Conservation (phyloP, 1,140 invertebrate genomes). For the Magallana ariakensis region DNA sequence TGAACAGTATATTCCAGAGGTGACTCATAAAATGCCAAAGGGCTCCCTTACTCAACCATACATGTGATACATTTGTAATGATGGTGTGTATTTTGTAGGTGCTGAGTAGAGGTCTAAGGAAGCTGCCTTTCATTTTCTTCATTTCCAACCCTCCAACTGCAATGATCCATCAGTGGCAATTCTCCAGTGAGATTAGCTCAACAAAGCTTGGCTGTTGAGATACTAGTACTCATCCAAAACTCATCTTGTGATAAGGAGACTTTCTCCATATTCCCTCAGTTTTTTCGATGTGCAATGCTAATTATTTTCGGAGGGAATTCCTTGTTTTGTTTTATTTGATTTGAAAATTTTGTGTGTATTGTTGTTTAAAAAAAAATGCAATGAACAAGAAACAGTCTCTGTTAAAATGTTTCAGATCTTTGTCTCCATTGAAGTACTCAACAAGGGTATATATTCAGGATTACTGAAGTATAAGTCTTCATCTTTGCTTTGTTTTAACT, state of each 20-base stretch:
- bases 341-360: too few species aligned
- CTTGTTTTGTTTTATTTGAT: neutral
- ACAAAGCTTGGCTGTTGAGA: neutral
- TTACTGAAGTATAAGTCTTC: neutral
- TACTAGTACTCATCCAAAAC: too few species aligned
- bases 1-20: too few species aligned
- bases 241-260: neutral
- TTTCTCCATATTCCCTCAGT: neutral
- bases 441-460: neutral
- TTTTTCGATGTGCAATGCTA: conserved; percentile 27
- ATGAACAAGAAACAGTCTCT: neutral
- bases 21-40: too few species aligned
- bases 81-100: neutral
- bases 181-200: neutral
- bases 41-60: too few species aligned
- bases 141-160: neutral
- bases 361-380: neutral
- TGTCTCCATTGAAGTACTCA: neutral
- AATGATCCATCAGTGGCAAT: conserved; percentile 15
- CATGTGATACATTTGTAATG: too few species aligned
- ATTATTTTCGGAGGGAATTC: conserved; percentile 6
- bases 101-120: neutral
- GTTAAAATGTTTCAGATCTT: neutral
- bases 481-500: neutral
- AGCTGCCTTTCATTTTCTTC: neutral